Base-by-base conservation (phyloP, 2,797 vertebrate species). In the Propithecus perrieri region DNA sequence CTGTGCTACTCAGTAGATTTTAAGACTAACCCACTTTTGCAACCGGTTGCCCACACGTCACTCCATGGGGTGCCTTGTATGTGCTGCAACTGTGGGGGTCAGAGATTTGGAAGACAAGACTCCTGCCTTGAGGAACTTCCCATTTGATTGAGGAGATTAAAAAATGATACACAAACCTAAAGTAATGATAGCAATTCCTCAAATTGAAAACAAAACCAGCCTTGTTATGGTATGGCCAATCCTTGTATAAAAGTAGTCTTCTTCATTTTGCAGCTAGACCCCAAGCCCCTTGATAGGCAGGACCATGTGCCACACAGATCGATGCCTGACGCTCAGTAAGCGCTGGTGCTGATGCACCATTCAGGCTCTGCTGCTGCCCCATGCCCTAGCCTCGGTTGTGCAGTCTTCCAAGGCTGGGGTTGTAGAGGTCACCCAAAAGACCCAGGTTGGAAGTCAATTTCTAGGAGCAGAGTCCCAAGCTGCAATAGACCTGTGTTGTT, bases 361-460 rank as follows among this genome's bases (percentile, higher is more conserved):
- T 28, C 5, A 17, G 15, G 5, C 65, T 43, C 35, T 13, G 22
- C 72, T 8, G 57, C 79, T 67, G 14, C 26, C 33, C 71, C 0
- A 0, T 3, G 3, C 48, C 46, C 48, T 13, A 4, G n/a, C 85
- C 30, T 57, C 2, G 0, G 26, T 30, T 15, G 15, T 0, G 2
- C 3, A 20, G 35, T 35, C 76, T 87, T 71, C 87, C 55, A 38
- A 41, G 89, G 33, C 50, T 61, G 48, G 59, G 2, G 20, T 38
- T 9, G 5, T 22, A n/a, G 18, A 46, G 24, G 13, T n/a, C n/a
- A 22, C 48, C 12, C 63, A 28, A 9, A 78, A 38, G 50, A 89
- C 30, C 8, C 5, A 88, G 61, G 6, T 43, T 84, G 9, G 46
- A 84, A 57, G 63, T 18, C 17, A 10, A 41, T 78, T 84, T 91